Evolutionary conservation across 2,888 invertebrate genomes (phyloP), one percentile per base, ranked within the genome.

Genomic region (Tiphia femorata): DNA sequence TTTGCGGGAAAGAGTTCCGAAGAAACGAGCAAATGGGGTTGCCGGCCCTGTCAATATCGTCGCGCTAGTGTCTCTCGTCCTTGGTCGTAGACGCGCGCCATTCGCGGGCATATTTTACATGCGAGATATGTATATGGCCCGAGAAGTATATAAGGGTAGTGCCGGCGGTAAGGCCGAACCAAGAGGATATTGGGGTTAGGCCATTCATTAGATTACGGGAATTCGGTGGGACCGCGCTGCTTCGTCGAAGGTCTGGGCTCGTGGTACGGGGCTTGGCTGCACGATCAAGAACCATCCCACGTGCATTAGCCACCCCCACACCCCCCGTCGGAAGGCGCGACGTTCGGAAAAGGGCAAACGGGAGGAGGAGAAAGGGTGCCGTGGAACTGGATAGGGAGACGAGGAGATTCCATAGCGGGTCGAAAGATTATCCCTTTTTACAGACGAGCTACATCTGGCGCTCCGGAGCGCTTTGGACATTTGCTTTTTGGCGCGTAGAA

Each of bases 141-240:
- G 37, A 19, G 19, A 37, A 53, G 63, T 64, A 57, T n/a, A 33
- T 33, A 14, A 58, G 38, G 58, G 55, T 52, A 50, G 51, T 17
- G 56, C 62, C 38, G 62, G 57, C 50, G 60, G 67, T 57, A 53
- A 66, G 60, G 67, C 63, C 62, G 67, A 68, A 68, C 69, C 65
- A 58, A 70, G 72, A 73, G 70, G 71, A 78, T 73, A 72, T 76
- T 65, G 70, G 75, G 73, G 74, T 72, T 62, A 70, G 71, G 62
- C 75, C 75, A 77, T 78, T 77, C 79, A 79, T 80, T 78, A 80
- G 77, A 80, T 80, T 78, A 81, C 74, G 77, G 70, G 76, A 79
- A 78, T 78, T 80, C 68, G 70, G 68, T 52, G 70, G 72, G 66
- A 56, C 51, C 64, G 65, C 47, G 46, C 44, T 58, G n/a, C n/a